Conservation (phyloP, 2,113 vertebrate species). For the Oostethus manadensis region DNA sequence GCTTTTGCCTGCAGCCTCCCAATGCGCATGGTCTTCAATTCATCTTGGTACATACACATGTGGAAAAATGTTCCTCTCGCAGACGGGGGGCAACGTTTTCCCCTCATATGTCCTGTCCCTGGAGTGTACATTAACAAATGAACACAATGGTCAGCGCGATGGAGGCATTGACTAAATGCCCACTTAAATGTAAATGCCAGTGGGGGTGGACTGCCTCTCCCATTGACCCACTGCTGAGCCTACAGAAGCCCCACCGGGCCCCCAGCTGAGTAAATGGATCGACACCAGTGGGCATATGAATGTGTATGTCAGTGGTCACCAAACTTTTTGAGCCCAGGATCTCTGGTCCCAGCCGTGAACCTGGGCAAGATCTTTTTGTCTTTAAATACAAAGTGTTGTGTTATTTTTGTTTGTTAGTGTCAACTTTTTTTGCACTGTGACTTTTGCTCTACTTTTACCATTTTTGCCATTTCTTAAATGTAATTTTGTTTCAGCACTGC, state of each 20-base stretch:
- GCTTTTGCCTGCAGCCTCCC: conserved; percentile 50
- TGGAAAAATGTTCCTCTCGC: conserved; percentile 32
- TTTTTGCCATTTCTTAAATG: too few relatives aligned
- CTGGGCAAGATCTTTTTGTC: too few relatives aligned
- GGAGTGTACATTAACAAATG: conserved; percentile 47
- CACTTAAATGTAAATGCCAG: conserved; percentile 32
- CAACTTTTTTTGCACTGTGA: too few relatives aligned
- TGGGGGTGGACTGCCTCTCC: conserved; percentile 18
- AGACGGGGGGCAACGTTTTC: conserved; percentile 42
- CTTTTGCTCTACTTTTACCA: too few relatives aligned
- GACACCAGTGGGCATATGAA: conserved; percentile 28
- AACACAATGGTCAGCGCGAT: conserved; percentile 42
- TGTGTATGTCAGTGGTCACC: neutral
- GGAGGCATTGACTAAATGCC: conserved; percentile 45
- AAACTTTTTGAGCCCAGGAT: too few relatives aligned
- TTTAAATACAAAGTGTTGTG: too few relatives aligned
- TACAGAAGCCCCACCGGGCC: conserved; percentile 34
- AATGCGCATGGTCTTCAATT: conserved; percentile 48
- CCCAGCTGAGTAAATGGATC: conserved; percentile 69
- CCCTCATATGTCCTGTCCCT: conserved; percentile 45
- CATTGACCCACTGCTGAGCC: conserved; percentile 31
- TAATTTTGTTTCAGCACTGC: too few relatives aligned
- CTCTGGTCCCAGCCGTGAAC: too few relatives aligned
- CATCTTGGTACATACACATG: conserved; percentile 45
- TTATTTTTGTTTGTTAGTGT: too few relatives aligned